phyloP scores from a whole-genome alignment of 2,797 vertebrate genomes.

The Hydrolagus colliei region DNA sequence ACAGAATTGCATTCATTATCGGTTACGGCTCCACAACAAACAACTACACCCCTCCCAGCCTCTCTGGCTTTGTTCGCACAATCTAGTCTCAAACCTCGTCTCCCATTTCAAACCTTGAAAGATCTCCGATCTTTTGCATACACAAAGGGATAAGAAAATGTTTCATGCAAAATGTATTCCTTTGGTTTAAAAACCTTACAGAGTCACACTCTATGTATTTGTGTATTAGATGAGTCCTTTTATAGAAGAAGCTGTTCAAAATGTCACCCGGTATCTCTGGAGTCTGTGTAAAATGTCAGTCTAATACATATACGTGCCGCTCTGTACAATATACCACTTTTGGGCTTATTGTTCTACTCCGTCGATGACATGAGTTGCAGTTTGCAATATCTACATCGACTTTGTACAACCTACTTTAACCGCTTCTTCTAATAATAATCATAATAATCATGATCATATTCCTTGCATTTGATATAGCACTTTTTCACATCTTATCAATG shows the following conservation, averaged over 20 bases:
- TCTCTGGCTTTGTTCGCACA: too few relatives aligned
- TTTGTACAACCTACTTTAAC: not conserved
- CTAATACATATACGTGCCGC: constrained; percentile 73
- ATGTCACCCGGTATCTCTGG: constrained; percentile 94
- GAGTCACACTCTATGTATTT: constrained; percentile 90
- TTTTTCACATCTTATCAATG: too few relatives aligned
- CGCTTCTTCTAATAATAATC: too few relatives aligned
- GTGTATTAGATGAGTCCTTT: constrained; percentile 89
- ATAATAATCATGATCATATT: too few relatives aligned
- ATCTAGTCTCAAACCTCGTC: not conserved
- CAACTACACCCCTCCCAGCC: too few relatives aligned
- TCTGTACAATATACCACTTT: constrained; percentile 95
- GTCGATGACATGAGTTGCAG: not conserved
- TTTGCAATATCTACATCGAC: not conserved
- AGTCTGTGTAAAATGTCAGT: constrained; percentile 93
- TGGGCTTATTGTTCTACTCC: not conserved
- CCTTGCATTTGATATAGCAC: too few relatives aligned
- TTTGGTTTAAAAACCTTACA: constrained; percentile 35
- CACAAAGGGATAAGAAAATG: not conserved
- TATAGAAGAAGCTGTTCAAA: constrained; percentile 91
- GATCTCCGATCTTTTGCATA: not conserved
- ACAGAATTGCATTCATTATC: too few relatives aligned
- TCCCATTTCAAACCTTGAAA: not conserved
- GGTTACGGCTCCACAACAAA: too few relatives aligned
- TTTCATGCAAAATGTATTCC: not conserved